A percentile compares a stretch with the other conserved stretches of the same genome.
phyloP scores from a whole-genome alignment of 2,888 invertebrate genomes.

The Proisotoma minuta region DNA sequence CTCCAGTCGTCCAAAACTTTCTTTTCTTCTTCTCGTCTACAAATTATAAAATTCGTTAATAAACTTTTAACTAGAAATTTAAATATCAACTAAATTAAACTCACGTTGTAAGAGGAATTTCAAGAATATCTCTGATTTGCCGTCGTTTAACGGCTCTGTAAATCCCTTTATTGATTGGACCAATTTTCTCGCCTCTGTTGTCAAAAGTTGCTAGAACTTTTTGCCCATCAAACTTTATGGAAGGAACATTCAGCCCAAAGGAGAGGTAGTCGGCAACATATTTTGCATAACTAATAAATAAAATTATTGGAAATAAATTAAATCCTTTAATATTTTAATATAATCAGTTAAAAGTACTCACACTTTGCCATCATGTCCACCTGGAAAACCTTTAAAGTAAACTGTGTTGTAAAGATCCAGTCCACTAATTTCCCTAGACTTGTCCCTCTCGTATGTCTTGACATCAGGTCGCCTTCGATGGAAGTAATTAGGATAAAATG shows the following conservation, averaged over 20 bases:
- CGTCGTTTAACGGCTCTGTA: constrained; percentile 70
- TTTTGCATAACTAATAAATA: constrained; percentile 33
- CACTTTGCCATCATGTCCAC: constrained; percentile 63
- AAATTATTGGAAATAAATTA: not conserved
- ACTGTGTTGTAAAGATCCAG: constrained; percentile 73
- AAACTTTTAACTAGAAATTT: not conserved
- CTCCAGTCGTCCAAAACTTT: constrained; percentile 44
- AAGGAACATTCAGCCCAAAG: constrained; percentile 30
- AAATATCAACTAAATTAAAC: constrained; percentile 1
- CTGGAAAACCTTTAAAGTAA: constrained; percentile 56
- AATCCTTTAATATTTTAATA: not conserved
- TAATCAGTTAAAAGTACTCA: constrained; percentile 52
- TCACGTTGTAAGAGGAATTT: constrained; percentile 3
- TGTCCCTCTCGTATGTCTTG: constrained; percentile 61
- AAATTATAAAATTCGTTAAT: not conserved
- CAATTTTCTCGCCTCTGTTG: constrained; percentile 37
- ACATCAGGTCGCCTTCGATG: constrained; percentile 56
- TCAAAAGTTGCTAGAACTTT: constrained; percentile 42
- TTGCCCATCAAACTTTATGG: constrained; percentile 39
- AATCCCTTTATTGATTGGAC: constrained; percentile 51
- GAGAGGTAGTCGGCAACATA: constrained; percentile 29
- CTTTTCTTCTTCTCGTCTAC: constrained; percentile 27
- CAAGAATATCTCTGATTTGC: constrained; percentile 56
- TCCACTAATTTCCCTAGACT: constrained; percentile 65
- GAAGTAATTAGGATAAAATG: constrained; percentile 92